phyloP scores from a whole-genome alignment of 2,797 vertebrate genomes.

The Pteropus rufus region DNA sequence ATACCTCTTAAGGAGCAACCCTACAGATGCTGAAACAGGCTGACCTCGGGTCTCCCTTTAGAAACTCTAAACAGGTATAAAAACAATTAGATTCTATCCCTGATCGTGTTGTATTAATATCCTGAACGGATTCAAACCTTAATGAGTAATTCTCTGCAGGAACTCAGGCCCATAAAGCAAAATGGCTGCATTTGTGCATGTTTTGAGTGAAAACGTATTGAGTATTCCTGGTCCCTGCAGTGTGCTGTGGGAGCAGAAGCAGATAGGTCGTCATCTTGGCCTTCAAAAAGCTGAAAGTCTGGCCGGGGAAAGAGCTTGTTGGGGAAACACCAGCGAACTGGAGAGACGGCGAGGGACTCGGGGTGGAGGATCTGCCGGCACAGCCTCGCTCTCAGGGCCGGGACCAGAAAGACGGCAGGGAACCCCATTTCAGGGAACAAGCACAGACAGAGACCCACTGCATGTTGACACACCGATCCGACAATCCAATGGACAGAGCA shows the following conservation, averaged over 20 bases:
- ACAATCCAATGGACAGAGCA: not conserved
- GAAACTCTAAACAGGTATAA: not conserved
- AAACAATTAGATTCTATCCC: not conserved
- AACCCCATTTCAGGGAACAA: rapidly evolving
- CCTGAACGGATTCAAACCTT: not conserved
- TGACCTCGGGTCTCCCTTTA: not conserved
- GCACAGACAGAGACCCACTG: not conserved
- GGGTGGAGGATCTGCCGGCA: rapidly evolving
- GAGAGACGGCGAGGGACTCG: rapidly evolving
- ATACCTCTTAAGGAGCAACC: no score
- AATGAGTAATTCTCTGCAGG: not conserved
- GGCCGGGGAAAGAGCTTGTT: not conserved
- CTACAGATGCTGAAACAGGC: not conserved
- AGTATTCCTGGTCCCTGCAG: not conserved
- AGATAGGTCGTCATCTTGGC: rapidly evolving
- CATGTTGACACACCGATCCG: rapidly evolving
- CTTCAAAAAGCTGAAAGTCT: not conserved
- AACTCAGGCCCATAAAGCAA: not conserved
- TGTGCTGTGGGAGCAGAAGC: not conserved
- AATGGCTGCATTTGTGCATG: not conserved
- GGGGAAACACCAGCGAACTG: rapidly evolving
- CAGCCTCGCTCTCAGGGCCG: rapidly evolving
- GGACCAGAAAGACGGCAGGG: not conserved
- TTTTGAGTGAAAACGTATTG: not conserved
- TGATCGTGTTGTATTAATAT: not conserved